Conservation (phyloP, 2,888 invertebrate genomes). For the Limulus polyphemus region DNA sequence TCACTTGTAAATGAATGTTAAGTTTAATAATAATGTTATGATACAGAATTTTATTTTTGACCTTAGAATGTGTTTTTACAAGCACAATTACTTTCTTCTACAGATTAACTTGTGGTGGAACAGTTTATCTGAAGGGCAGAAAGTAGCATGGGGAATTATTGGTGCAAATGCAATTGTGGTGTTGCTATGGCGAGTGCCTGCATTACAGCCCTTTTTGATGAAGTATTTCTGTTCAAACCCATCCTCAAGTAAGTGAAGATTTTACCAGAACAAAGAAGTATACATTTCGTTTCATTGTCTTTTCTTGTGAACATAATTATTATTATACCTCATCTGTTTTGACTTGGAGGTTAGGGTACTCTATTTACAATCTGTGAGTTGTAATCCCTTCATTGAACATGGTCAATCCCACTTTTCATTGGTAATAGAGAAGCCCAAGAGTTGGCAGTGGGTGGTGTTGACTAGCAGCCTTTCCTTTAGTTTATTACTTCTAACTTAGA, state of each 20-base stretch:
- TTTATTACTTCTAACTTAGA: too few relatives aligned
- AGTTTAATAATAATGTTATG: too few relatives aligned
- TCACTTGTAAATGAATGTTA: too few relatives aligned
- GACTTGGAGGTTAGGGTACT: too few relatives aligned
- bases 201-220: conserved; percentile 57
- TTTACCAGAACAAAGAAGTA: not conserved
- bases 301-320: conserved; percentile 2
- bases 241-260: conserved; percentile 47
- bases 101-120: conserved; percentile 54
- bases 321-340: too few relatives aligned
- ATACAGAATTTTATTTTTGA: not conserved
- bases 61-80: conserved; percentile 1
- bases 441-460: too few relatives aligned
- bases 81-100: conserved; percentile 7
- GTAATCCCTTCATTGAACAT: too few relatives aligned
- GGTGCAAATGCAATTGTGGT: conserved; percentile 65
- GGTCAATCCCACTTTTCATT: too few relatives aligned
- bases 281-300: conserved; percentile 1
- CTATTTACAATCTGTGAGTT: too few relatives aligned
- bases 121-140: conserved; percentile 55
- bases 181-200: conserved; percentile 63
- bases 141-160: conserved; percentile 65
- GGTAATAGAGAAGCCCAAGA: too few relatives aligned
- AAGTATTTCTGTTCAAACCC: conserved; percentile 77
- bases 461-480: too few relatives aligned